phyloP scores from a whole-genome alignment of 2,113 vertebrate genomes.

The Nyctereutes procyonoides region DNA sequence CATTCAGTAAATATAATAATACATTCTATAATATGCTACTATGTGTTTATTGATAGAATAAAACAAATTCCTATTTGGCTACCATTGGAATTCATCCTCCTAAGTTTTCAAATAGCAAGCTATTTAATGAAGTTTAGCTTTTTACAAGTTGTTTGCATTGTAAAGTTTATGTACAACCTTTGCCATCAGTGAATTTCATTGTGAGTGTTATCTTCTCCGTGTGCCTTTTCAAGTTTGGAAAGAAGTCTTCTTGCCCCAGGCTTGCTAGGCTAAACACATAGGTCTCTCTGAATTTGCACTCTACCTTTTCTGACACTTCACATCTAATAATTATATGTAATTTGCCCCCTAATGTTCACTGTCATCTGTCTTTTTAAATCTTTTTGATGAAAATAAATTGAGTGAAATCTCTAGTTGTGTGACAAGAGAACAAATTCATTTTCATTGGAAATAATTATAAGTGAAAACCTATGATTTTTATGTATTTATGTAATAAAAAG shows the following conservation, averaged over 20 bases:
- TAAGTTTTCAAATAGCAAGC: not conserved
- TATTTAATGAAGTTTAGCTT: not conserved
- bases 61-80: not conserved
- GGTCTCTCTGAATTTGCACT: not conserved
- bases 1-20: not conserved
- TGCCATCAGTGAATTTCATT: slow-evolving; percentile 24
- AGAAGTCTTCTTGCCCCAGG: not conserved
- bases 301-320: not conserved
- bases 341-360: slow-evolving; percentile 41
- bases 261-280: not conserved
- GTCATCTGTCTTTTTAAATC: slow-evolving; percentile 52
- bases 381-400: slow-evolving; percentile 50
- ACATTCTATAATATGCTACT: not conserved
- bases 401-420: slow-evolving; percentile 5
- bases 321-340: slow-evolving; percentile 35
- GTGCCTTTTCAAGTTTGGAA: not conserved
- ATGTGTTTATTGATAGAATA: not conserved
- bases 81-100: not conserved
- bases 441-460: slow-evolving; percentile 33
- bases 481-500: not conserved
- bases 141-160: not conserved
- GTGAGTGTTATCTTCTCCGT: not conserved
- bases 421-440: not conserved
- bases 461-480: slow-evolving; percentile 35
- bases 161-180: not conserved